Evolutionary conservation across 2,797 vertebrate species (phyloP), one percentile per base, ranked within the genome.

Genomic region (Karalla daura): DNA sequence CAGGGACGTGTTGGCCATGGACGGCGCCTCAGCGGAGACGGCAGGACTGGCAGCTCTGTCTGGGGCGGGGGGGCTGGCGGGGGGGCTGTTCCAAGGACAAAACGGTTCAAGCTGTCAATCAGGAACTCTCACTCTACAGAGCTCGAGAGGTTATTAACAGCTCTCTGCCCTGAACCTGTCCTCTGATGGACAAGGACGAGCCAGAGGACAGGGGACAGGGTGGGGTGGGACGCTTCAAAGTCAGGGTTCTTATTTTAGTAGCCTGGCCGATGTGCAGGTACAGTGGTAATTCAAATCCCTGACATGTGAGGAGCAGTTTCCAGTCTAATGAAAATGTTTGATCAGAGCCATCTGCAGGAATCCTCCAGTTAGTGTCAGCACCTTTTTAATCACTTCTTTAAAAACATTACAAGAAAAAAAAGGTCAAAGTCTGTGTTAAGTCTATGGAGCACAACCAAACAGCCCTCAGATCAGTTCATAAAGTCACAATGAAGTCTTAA

Each of bases 1-100:
- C 0, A 91, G 78, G 25, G 89, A 89, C 0, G 70, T 80, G 13
- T 90, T 87, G 0, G 49, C 70, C 44, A 9, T 36, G 0, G 70
- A 49, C 2, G 65, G 10, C 0, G 9, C 35, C 21, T 65, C 28
- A 17, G 52, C 2, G 4, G 36, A 1, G 18, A 50, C 25, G 13
- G 25, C 41, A 0, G 63, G 61, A 62, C 14, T 54, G 4, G 75
- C 58, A 10, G 1, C 3, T 9, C 13, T 63, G 12, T 72, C 55
- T 2, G 28, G 18, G 17, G 43, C 7, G 20, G 46, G 25, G 3
- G 28, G 36, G 25, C 5, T 35, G n/a, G n/a, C n/a, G n/a, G n/a
- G n/a, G 7, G 24, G 7, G 11, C 76, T 83, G 62, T 25, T 69
- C 35, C 7, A 36, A 33, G 52, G 15, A 73, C 0, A 58, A 35